Percentiles rank a stretch among this genome's conserved stretches.
phyloP scores from a whole-genome alignment of 2,113 vertebrate genomes.

The Anhinga rufa region DNA sequence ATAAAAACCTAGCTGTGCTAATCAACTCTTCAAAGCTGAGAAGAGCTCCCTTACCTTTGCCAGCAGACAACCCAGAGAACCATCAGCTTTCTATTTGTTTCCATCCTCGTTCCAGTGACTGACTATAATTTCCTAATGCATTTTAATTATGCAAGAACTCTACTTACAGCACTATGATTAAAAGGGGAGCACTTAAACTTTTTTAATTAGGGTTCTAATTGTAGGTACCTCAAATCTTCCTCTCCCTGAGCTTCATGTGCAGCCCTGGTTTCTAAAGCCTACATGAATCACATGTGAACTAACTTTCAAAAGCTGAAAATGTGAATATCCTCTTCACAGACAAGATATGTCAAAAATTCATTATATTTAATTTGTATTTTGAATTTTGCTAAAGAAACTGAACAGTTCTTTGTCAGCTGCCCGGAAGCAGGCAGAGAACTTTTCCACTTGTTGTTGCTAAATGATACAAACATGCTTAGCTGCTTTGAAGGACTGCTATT shows the following conservation, averaged over 20 bases:
- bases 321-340: background rate
- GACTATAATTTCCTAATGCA: background rate
- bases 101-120: background rate
- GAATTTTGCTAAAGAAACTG: background rate
- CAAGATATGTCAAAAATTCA: background rate
- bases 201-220: background rate
- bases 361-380: background rate
- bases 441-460: background rate
- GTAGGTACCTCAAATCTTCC: background rate
- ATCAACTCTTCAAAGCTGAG: background rate
- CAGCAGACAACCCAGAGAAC: background rate
- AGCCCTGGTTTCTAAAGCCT: background rate
- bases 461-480: background rate
- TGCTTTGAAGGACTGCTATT: background rate
- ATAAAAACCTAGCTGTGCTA: background rate
- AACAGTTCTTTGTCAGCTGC: background rate
- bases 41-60: background rate
- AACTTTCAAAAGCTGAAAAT: background rate
- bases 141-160: background rate
- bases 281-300: background rate
- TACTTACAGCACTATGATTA: background rate
- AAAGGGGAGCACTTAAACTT: background rate
- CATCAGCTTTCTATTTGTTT: background rate
- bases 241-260: background rate
- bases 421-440: background rate